Evolutionary conservation across 2,113 vertebrate species (phyloP), one percentile per base, ranked within the genome.

Genomic region (Acanthisitta chloris): DNA sequence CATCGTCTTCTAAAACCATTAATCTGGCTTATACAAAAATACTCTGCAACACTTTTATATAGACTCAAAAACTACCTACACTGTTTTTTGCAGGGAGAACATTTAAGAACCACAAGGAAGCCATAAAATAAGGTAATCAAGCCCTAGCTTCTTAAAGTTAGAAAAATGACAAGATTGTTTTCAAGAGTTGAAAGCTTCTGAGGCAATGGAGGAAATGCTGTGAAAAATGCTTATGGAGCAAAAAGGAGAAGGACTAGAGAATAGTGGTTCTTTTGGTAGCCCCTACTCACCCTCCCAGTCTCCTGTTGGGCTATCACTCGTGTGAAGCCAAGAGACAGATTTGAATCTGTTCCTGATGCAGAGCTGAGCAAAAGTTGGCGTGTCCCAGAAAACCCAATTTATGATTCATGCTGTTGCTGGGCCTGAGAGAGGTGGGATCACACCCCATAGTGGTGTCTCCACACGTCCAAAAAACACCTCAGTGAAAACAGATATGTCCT

Each of bases 1-100:
- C 46, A 62, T 93, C 16, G 9, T 95, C 90, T 94, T 93, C 74
- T 93, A 91, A 95, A 95, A 81, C 45, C 77, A 96, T 95, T 95
- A 86, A 90, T 95, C 92, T 95, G 43, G 46, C 51, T 96, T 91
- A 90, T 80, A 82, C 71, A 97, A 96, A 96, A 95, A 95, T 84
- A 92, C 38, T 54, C 45, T 76, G 23, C 66, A 96, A 43, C 67
- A 81, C 55, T 92, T 83, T 73, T 93, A 69, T 92, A 71, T n/a
- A 65, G 66, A 10, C 78, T 94, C 58, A 90, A 77, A 92, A 95
- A 80, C 40, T 57, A 89, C 55, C 86, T 87, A 78, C 65, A 66
- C 71, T 72, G 8, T 1, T 74, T 92, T 94, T 80, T 81, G 33
- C 69, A 85, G 42, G 49, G 31, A 77, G 82, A 77, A 46, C 67